These are phyloP conservation scores for Ammodytes dubius DNA, from an alignment of 2,113 vertebrate species.

Conservation along the genomic window DNA sequence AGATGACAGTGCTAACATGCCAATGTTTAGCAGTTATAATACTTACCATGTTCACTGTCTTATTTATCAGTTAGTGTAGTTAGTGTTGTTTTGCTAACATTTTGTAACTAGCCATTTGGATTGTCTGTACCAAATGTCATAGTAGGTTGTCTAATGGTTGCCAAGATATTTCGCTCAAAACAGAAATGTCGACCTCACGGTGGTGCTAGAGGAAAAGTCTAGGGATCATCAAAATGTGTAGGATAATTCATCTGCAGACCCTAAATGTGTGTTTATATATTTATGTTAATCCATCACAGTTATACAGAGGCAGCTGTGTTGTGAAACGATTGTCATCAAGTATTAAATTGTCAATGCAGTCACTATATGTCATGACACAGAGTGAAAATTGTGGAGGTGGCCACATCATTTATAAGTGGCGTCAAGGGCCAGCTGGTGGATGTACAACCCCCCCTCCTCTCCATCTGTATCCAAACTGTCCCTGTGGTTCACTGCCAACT, in stretches of 20 bases:
- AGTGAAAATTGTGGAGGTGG: constrained; percentile 27
- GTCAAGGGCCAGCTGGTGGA: constrained; percentile 52
- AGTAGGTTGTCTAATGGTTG: background rate
- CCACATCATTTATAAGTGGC: constrained; percentile 24
- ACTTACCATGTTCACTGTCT: background rate
- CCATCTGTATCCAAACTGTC: constrained; percentile 22
- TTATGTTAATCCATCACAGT: background rate
- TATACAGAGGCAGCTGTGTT: constrained; percentile 1
- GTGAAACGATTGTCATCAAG: constrained; percentile 11
- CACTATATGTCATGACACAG: constrained; percentile 4
- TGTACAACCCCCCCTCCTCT: background rate
- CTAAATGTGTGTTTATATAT: background rate
- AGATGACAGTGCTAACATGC: background rate
- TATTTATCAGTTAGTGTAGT: background rate
- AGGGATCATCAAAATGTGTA: background rate
- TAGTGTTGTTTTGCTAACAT: background rate
- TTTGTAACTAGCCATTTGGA: background rate
- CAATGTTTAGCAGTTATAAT: background rate
- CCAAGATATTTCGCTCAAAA: background rate
- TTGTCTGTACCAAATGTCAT: background rate
- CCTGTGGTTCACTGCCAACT: constrained; percentile 26
- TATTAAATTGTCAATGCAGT: background rate
- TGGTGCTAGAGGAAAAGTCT: background rate
- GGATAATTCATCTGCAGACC: background rate
- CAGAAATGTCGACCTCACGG: background rate